Conservation (phyloP, 1,140 invertebrate genomes). For the Drosophila jambulina region DNA sequence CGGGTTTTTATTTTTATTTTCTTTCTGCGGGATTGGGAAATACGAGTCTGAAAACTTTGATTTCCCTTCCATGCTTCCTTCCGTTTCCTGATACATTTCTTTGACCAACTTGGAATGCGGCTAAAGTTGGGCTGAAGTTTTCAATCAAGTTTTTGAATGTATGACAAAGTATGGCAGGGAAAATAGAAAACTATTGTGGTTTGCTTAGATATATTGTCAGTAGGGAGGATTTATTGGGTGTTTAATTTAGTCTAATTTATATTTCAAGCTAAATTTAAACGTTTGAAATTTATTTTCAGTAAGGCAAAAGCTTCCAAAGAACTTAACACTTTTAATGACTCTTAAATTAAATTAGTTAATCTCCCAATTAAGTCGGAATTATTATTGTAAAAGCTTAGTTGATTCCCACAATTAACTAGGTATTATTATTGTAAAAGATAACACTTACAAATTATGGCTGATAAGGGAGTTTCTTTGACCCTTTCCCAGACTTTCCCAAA, state of each 20-base stretch:
- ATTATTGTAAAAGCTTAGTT: not conserved
- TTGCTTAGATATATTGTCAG: not conserved
- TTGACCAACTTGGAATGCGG: slow-evolving; percentile 13
- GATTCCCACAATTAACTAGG: not conserved
- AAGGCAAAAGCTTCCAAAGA: not conserved
- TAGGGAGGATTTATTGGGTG: too few relatives aligned
- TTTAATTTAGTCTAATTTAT: not conserved
- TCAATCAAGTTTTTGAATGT: slow-evolving; percentile 1
- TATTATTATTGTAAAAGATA: not conserved
- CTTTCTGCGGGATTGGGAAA: not conserved
- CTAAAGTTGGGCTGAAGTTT: slow-evolving; percentile 9
- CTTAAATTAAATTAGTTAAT: not conserved
- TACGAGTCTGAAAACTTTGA: slow-evolving; percentile 25
- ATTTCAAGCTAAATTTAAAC: not conserved
- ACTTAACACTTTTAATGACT: not conserved
- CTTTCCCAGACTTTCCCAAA: not conserved
- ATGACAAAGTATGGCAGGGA: not conserved
- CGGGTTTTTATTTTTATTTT: slow-evolving; percentile 1
- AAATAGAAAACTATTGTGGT: not conserved
- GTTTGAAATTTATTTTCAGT: not conserved
- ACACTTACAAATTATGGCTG: not conserved
- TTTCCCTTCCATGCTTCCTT: slow-evolving; percentile 9
- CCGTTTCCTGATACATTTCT: not conserved
- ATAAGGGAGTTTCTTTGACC: not conserved
- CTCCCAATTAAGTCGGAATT: not conserved